phyloP scores from a whole-genome alignment of 2,113 vertebrate species.

The Alethe diademata region DNA sequence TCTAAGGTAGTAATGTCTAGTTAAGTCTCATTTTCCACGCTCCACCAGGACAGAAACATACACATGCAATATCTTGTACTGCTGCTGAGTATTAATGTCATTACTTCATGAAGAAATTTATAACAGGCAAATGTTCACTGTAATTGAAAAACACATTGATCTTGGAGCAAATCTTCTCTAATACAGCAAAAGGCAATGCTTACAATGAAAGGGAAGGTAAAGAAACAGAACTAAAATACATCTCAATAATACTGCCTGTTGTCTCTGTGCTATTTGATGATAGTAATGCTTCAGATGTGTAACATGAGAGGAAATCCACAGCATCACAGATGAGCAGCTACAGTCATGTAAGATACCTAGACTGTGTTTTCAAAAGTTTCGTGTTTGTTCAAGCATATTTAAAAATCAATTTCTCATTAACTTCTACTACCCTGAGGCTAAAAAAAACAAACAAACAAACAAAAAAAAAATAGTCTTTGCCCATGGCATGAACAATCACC shows the following conservation, averaged over 20 bases:
- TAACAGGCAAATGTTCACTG: not conserved
- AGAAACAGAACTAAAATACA: not conserved
- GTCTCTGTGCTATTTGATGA: not conserved
- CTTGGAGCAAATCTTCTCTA: not conserved
- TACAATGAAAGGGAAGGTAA: not conserved
- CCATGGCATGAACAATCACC: not conserved
- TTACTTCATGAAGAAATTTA: not conserved
- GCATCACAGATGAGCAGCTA: not conserved
- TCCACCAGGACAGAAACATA: accelerated
- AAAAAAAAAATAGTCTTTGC: not conserved
- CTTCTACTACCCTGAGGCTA: not conserved
- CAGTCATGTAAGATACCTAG: not conserved
- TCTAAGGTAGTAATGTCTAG: not conserved
- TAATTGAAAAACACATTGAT: not conserved
- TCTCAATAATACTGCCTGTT: not conserved
- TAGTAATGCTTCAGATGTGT: not conserved
- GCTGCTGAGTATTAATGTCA: not conserved
- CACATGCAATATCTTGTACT: not conserved
- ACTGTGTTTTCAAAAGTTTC: not conserved
- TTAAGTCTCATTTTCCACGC: not conserved
- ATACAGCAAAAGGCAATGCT: not conserved
- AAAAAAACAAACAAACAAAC: not conserved
- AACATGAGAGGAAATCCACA: not conserved
- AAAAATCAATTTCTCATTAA: not conserved
- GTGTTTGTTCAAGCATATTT: not conserved